These are phyloP conservation scores for Thecocarcelia acutangulata DNA, from an alignment of 2,888 invertebrate genomes.

Conservation along the genomic window DNA sequence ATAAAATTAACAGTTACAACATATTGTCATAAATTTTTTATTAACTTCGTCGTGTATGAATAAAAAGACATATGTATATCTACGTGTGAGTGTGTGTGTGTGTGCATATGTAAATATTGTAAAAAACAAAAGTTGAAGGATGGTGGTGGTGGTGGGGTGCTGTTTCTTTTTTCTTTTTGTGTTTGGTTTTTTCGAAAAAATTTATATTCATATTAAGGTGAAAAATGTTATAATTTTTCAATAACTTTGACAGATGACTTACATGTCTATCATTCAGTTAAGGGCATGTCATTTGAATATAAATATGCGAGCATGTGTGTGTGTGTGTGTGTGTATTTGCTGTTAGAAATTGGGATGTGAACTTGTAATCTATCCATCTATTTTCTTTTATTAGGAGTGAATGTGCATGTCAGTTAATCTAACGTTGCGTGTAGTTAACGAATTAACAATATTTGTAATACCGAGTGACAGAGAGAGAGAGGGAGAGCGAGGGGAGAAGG, in stretches of 20 bases:
- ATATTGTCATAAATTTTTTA: conserved; percentile 67
- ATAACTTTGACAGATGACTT: conserved; percentile 69
- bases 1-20: conserved; percentile 61
- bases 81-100: neutral
- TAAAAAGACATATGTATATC: conserved; percentile 25
- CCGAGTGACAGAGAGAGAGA: no score
- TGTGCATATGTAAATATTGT: neutral
- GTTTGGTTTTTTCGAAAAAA: conserved; percentile 31
- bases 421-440: conserved; percentile 66
- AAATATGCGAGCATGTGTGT: conserved; percentile 25
- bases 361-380: conserved; percentile 45
- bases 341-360: conserved; percentile 21
- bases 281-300: conserved; percentile 61
- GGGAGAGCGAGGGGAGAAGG: no score
- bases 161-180: no score
- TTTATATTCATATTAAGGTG: conserved; percentile 64
- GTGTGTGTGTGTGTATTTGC: no score
- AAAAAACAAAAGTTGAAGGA: conserved; percentile 25
- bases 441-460: conserved; percentile 51
- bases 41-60: conserved; percentile 52
- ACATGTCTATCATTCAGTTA: conserved; percentile 14
- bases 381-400: conserved; percentile 34
- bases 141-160: conserved; percentile 27
- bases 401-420: conserved; percentile 50
- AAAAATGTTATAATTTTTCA: conserved; percentile 64